These are phyloP conservation scores for Corynorhinus townsendii DNA, from an alignment of 2,113 vertebrate genomes.

Conservation along the genomic window DNA sequence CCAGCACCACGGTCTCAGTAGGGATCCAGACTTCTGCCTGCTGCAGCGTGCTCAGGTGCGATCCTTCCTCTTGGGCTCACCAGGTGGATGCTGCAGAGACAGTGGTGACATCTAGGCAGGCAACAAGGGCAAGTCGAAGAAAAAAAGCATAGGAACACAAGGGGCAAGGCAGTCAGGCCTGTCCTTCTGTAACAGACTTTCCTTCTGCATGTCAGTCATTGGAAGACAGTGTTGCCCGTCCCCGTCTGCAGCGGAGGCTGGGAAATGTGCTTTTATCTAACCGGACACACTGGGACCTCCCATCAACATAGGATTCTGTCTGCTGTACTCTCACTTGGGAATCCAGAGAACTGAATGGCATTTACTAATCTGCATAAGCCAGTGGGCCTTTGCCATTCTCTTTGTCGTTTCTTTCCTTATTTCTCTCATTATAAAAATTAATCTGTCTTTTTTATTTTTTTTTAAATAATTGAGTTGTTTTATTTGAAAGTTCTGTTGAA, in stretches of 20 bases:
- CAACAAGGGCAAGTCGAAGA: background rate
- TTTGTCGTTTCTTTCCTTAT: background rate
- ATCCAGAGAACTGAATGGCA: fast-evolving
- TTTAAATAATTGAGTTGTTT: background rate
- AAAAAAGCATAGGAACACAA: background rate
- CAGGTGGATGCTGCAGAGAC: background rate
- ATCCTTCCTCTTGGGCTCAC: background rate
- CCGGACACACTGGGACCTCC: background rate
- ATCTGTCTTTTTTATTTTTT: background rate
- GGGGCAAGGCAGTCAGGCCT: background rate
- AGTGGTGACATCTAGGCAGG: background rate
- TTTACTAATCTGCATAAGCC: no score
- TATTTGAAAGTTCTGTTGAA: background rate
- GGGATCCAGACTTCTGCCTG: no score
- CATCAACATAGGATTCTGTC: background rate
- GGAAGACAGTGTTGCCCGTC: background rate
- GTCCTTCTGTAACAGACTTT: background rate
- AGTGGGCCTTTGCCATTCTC: background rate
- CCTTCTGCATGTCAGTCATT: background rate
- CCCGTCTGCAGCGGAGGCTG: background rate
- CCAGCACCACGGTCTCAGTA: fast-evolving
- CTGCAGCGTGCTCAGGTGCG: background rate
- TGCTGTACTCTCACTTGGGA: fast-evolving
- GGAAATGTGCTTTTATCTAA: background rate
- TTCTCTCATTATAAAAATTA: background rate